phyloP scores from a whole-genome alignment of 2,888 invertebrate species.

The Tinea semifulvella region DNA sequence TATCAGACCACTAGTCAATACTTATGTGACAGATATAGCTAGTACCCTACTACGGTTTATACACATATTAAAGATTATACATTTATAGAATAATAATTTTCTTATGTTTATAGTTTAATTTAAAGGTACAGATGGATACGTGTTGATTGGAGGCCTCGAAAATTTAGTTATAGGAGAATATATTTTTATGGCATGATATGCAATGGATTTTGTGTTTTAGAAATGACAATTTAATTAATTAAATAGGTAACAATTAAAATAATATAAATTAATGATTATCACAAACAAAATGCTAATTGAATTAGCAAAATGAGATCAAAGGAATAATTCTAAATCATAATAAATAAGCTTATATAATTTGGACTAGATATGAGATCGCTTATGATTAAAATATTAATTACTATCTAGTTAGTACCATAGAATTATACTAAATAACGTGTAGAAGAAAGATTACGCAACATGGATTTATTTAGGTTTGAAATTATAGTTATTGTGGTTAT shows the following conservation, averaged over 20 bases:
- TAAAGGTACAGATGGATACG: not conserved
- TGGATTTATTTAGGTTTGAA: too few relatives aligned
- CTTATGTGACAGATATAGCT: too few relatives aligned
- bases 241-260: not conserved
- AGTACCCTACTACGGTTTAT: too few relatives aligned
- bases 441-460: not conserved
- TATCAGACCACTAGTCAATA: too few relatives aligned
- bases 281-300: constrained; percentile 6
- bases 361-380: constrained; percentile 3
- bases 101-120: not conserved
- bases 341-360: not conserved
- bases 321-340: not conserved
- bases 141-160: not conserved
- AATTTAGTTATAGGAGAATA: not conserved
- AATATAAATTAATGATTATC: not conserved
- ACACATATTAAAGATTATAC: constrained; percentile 4
- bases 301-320: constrained; percentile 7
- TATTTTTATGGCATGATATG: constrained; percentile 7
- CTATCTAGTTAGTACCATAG: constrained; percentile 10
- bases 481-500: too few relatives aligned
- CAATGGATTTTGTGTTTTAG: not conserved
- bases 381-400: constrained; percentile 10
- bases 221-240: constrained; percentile 6
- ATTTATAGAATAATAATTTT: not conserved
- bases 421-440: not conserved